Conservation (phyloP, 2,888 invertebrate species). For the Eulithis prunata region DNA sequence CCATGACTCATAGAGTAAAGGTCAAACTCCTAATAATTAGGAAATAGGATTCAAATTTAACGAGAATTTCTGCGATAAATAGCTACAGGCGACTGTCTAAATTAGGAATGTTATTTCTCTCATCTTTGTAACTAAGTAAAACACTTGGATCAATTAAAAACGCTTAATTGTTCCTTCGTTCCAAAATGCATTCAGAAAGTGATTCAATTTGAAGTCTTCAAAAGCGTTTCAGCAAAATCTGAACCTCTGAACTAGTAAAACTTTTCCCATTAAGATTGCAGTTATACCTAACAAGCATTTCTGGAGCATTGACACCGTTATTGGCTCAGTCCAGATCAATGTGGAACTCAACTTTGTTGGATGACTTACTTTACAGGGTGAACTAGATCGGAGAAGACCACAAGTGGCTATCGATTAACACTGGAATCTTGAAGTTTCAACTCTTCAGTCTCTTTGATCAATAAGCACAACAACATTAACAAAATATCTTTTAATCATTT, state of each 20-base stretch:
- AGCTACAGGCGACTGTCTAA: too few species aligned
- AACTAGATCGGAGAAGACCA: conserved; percentile 24
- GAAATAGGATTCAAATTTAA: not conserved
- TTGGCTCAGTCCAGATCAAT: conserved; percentile 32
- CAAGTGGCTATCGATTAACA: conserved; percentile 21
- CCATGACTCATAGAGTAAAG: conserved; percentile 20
- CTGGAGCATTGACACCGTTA: conserved; percentile 30
- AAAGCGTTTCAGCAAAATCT: conserved; percentile 18
- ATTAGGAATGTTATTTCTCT: too few species aligned
- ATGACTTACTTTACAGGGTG: conserved; percentile 25
- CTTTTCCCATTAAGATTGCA: conserved; percentile 44
- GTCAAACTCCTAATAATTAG: conserved; percentile 4
- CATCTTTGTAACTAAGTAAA: not conserved
- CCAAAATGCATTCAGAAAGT: conserved; percentile 20
- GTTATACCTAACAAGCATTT: conserved; percentile 31
- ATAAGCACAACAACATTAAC: too few species aligned
- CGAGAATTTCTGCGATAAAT: not conserved
- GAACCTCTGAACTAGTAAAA: conserved; percentile 34
- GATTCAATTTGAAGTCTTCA: too few species aligned
- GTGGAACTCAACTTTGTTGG: conserved; percentile 22
- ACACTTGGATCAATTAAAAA: conserved; percentile 11
- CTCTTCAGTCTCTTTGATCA: too few species aligned
- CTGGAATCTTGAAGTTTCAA: not conserved
- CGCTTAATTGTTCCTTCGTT: not conserved
- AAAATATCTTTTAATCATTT: too few species aligned